A percentile compares a stretch with the other conserved stretches of the same genome.
phyloP scores from a whole-genome alignment of 2,113 vertebrate species.

The Rostratula benghalensis region DNA sequence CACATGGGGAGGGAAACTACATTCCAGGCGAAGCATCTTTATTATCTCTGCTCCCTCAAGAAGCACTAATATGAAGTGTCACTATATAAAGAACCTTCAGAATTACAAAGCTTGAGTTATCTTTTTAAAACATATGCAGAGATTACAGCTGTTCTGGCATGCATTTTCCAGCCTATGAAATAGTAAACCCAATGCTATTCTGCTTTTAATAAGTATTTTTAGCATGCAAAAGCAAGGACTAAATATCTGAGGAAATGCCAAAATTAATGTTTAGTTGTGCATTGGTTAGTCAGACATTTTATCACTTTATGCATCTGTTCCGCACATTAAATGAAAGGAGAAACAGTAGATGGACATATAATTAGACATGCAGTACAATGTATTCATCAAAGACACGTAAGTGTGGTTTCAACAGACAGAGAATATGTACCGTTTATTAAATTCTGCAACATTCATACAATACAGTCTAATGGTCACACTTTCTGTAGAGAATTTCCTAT shows the following conservation, averaged over 20 bases:
- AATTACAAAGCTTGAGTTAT: not conserved
- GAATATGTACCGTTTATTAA: not conserved
- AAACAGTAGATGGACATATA: not conserved
- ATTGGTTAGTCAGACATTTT: not conserved
- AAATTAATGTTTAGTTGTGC: not conserved
- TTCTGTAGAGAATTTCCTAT: not conserved
- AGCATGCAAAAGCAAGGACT: not conserved
- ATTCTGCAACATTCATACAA: not conserved
- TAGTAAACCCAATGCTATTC: not conserved
- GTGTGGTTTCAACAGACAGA: not conserved
- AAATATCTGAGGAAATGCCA: not conserved
- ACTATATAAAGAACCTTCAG: not conserved
- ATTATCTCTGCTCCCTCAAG: not conserved
- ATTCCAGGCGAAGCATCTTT: not conserved
- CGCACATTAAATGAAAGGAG: not conserved
- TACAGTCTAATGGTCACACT: not conserved
- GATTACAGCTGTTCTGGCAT: not conserved
- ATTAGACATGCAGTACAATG: not conserved
- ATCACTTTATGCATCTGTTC: not conserved
- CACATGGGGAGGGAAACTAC: not conserved
- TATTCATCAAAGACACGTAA: not conserved
- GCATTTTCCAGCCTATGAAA: not conserved
- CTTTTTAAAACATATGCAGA: not conserved
- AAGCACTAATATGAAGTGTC: not conserved
- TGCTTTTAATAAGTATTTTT: not conserved